Evolutionary conservation across 2,888 invertebrate genomes (phyloP), one percentile per base, ranked within the genome.

Genomic region (Nephrotoma guestfalica): DNA sequence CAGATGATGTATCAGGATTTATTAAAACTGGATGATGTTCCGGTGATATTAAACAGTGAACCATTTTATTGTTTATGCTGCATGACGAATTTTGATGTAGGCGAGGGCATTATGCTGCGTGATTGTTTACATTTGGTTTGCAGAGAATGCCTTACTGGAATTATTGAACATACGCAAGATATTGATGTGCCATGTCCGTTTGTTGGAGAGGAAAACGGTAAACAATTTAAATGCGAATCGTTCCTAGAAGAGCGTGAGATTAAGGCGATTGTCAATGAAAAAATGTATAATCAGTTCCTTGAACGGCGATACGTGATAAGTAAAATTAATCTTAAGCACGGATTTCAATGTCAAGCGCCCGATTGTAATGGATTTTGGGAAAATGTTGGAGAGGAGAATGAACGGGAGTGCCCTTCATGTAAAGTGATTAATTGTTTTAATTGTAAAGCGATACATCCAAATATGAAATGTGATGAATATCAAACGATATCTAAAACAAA

Each of bases 361-460:
- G 96, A 97, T 91, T 98, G 97, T 90, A 93, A 93, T 86, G 97
- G 97, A 4, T 97, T 97, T 97, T 97, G 97, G 89, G 94, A 97
- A 88, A 96, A 95, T 90, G 97, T 97, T 88, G 96, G 97, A 88
- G 95, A 96, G 88, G 96, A 97, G 85, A 95, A 95, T 90, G 93
- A 94, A 89, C 97, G 97, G 90, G 92, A 93, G 45, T 98, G 97
- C 89, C 96, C 96, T 0, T 96, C 97, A 41, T 98, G 97, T 91
- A 93, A 93, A 87, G 93, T 92, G 87, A 93, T 93, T 86, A 97
- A 97, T 91, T 98, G 98, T 90, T 93, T 97, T 87, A 95, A 95
- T 0, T 98, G 97, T 91, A 96, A 96, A 30, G 47, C 47, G 5
- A 86, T 86, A 43, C 86, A 86, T 40, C 45, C 43, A 13, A 13